Percentiles rank a stretch among this genome's conserved stretches.
phyloP scores from a whole-genome alignment of 2,797 vertebrate species.

The Hylomyscus alleni region DNA sequence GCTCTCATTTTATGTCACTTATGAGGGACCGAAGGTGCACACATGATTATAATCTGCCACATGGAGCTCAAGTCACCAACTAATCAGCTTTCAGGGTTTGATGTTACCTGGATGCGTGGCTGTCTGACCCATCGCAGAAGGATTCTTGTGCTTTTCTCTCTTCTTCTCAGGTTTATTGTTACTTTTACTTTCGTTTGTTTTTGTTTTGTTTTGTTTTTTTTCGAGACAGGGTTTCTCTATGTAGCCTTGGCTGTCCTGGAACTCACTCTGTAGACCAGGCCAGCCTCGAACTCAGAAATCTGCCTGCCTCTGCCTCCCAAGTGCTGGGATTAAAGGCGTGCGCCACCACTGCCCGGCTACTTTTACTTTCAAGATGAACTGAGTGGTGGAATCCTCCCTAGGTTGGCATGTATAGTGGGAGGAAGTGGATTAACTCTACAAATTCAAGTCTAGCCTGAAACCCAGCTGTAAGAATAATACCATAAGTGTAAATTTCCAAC shows the following conservation, averaged over 20 bases:
- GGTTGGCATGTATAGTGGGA: neutral
- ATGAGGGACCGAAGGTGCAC: neutral
- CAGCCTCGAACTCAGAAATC: no score
- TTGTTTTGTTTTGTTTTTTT: no score
- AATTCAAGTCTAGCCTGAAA: conserved; percentile 4
- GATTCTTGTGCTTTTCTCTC: neutral
- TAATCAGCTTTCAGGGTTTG: conserved; percentile 6
- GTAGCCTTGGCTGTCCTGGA: no score
- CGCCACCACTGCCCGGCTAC: no score
- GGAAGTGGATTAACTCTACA: neutral
- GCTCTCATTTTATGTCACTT: neutral
- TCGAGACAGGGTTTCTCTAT: no score
- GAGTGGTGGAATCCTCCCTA: neutral
- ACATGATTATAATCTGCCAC: neutral
- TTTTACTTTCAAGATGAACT: conserved; percentile 36
- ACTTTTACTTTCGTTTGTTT: conserved; percentile 3
- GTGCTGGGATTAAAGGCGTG: no score
- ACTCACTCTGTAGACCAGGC: no score
- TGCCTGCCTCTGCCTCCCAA: no score
- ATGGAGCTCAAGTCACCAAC: neutral
- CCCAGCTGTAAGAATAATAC: neutral
- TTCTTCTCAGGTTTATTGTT: conserved; percentile 10
- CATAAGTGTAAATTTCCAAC: neutral
- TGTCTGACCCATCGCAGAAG: neutral
- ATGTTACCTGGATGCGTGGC: neutral